These are phyloP conservation scores for Lepidonotus clava DNA, from an alignment of 2,888 invertebrate genomes.

Conservation along the genomic window DNA sequence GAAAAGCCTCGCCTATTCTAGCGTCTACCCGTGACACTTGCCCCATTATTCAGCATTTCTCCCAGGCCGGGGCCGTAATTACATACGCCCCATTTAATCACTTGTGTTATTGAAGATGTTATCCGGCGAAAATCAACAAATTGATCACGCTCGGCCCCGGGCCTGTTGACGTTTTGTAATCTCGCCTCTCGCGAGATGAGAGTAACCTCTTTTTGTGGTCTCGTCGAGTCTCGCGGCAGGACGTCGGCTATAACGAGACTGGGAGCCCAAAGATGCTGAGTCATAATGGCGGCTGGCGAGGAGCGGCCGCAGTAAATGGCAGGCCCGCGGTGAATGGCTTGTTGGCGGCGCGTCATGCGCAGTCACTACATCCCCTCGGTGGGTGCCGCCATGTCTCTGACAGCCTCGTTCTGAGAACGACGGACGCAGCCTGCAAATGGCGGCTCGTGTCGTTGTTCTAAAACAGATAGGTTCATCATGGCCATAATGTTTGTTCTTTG, in stretches of 20 bases:
- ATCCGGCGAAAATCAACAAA: slow-evolving; percentile 35
- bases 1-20: background rate
- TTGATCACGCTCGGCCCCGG: background rate
- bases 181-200: slow-evolving; percentile 2
- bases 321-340: slow-evolving; percentile 14
- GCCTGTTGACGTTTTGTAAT: slow-evolving; percentile 39
- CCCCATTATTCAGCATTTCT: background rate
- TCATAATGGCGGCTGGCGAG: slow-evolving; percentile 9
- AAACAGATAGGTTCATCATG: background rate
- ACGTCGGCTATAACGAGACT: slow-evolving; percentile 2
- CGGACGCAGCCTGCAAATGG: background rate
- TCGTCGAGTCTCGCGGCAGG: background rate
- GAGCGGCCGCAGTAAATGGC: slow-evolving; percentile 31
- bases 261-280: background rate
- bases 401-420: slow-evolving; percentile 4
- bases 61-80: background rate
- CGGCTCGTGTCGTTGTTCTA: background rate
- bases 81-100: slow-evolving; percentile 25
- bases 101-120: slow-evolving; percentile 18
- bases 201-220: slow-evolving; percentile 22
- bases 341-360: slow-evolving; percentile 42
- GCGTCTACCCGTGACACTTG: background rate
- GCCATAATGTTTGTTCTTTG: background rate
- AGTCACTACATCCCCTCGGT: background rate
- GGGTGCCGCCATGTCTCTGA: background rate